Evolutionary conservation across 30 jellyfish, hydroid and myxozoan genomes (phyloP), one percentile per base, ranked within the genome.

Genomic region (Turritopsis rubra): DNA sequence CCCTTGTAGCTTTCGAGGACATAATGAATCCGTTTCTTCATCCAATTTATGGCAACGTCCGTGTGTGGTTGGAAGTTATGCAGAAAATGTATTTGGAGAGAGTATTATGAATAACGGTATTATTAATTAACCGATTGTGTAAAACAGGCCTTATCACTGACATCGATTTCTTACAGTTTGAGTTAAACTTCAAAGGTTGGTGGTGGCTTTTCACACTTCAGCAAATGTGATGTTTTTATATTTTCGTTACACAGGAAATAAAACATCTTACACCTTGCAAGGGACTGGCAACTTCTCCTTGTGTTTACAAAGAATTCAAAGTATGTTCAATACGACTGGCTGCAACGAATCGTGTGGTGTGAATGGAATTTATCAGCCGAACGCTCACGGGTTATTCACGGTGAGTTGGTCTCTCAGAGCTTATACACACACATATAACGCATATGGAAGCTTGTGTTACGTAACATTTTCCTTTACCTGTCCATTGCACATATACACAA

Each of bases 1-100:
- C 28, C 84, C 84, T 18, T 76, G 84, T 28, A 29, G 68, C 53
- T 21, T 54, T 23, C 75, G 1, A 76, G 84, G 84, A 28, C 53
- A 76, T 1, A 23, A 28, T 23, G 68, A 8, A 29, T 17, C 20
- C 23, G 22, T 28, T 26, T 17, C 84, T 23, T 76, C 70, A 18
- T 17, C 65, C 18, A 78, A 76, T 28, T 21, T 76, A 17, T 76
- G 70, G 70, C 29, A 28, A 7, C 21, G 26, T 1, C 76, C 84
- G 1, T 76, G 84, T 76, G 84, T 76, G 41, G 53, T 17, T 28
- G 84, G 84, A 19, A 23, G 7, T 28, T 76, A 28, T 52, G 84
- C 84, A 0, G 28, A 76, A 54, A 19, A 22, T 18, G 70, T 76
- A 18, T 28, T 76, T 52, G 84, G 84, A 29, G 84, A 76, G 29